These are phyloP conservation scores for Drosophila saltans DNA, from an alignment of 1,140 invertebrate species.

Conservation along the genomic window DNA sequence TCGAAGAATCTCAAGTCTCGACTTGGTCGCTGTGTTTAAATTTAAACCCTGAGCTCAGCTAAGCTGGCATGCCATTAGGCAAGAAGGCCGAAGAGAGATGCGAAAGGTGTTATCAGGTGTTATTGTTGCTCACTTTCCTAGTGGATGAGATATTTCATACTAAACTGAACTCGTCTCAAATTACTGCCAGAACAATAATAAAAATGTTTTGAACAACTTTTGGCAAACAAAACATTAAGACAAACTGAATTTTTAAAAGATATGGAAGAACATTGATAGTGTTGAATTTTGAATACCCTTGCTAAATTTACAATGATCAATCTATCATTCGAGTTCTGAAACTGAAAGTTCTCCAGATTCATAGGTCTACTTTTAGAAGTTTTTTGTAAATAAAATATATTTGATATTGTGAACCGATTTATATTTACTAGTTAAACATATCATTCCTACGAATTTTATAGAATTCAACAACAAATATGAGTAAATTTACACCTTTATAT, in stretches of 20 bases:
- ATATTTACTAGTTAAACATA: no score
- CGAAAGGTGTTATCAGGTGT: conserved; percentile 58
- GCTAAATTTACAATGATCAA: no score
- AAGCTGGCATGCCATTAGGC: conserved; percentile 37
- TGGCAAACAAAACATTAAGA: conserved; percentile 24
- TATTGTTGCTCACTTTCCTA: conserved; percentile 45
- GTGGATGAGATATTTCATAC: conserved; percentile 24
- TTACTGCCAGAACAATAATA: conserved; percentile 41
- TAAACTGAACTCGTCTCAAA: conserved; percentile 44
- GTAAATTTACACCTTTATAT: no score
- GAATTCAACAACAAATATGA: no score
- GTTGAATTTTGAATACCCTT: conserved; percentile 6
- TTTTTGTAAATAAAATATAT: no score
- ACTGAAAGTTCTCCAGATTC: no score
- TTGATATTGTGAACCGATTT: no score
- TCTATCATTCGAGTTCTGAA: no score
- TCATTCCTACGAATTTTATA: no score
- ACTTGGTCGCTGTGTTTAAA: conserved; percentile 57
- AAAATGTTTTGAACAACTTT: conserved; percentile 27
- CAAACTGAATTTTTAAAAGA: conserved; percentile 7
- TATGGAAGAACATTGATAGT: conserved; percentile 3
- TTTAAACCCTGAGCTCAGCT: conserved; percentile 77
- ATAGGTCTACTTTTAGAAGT: no score
- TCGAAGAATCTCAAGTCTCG: conserved; percentile 42
- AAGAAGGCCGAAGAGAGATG: conserved; percentile 33